A percentile compares a stretch with the other conserved stretches of the same genome.
phyloP scores from a whole-genome alignment of 2,888 invertebrate genomes.

The Cantharis rustica region DNA sequence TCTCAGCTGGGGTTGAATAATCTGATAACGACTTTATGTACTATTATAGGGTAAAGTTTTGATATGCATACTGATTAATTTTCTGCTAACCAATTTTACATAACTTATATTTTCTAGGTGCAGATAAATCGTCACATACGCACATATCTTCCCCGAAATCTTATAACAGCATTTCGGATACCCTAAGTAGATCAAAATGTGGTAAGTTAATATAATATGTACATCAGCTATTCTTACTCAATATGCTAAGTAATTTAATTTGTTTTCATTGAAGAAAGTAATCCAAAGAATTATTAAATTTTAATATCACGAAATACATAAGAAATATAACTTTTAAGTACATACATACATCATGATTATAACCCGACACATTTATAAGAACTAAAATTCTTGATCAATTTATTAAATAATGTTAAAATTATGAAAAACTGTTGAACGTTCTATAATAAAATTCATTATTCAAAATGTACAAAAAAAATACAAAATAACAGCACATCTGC shows the following conservation, averaged over 20 bases:
- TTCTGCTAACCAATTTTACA: conserved; percentile 15
- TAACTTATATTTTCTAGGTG: conserved; percentile 23
- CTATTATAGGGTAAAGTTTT: conserved; percentile 30
- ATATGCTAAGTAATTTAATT: not conserved
- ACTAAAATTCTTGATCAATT: too few relatives aligned
- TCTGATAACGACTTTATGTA: conserved; percentile 51
- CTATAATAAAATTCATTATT: too few relatives aligned
- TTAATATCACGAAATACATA: not conserved
- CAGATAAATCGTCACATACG: conserved; percentile 48
- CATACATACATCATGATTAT: too few relatives aligned
- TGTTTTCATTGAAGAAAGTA: not conserved
- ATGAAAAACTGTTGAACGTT: too few relatives aligned
- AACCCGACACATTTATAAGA: too few relatives aligned
- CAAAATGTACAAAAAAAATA: too few relatives aligned
- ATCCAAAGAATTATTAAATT: not conserved
- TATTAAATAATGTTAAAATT: too few relatives aligned
- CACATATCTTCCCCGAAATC: conserved; percentile 49
- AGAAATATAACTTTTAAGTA: not conserved
- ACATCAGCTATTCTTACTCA: not conserved
- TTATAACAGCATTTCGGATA: conserved; percentile 51
- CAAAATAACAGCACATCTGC: too few relatives aligned
- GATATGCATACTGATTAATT: conserved; percentile 26
- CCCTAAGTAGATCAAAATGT: conserved; percentile 51
- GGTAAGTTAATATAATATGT: conserved; percentile 48
- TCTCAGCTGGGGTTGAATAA: conserved; percentile 48